Percentiles rank a stretch among this genome's conserved stretches.
These are phyloP conservation scores for Tinamus guttatus DNA, from an alignment of 2,113 vertebrate genomes.

Conservation along the genomic window DNA sequence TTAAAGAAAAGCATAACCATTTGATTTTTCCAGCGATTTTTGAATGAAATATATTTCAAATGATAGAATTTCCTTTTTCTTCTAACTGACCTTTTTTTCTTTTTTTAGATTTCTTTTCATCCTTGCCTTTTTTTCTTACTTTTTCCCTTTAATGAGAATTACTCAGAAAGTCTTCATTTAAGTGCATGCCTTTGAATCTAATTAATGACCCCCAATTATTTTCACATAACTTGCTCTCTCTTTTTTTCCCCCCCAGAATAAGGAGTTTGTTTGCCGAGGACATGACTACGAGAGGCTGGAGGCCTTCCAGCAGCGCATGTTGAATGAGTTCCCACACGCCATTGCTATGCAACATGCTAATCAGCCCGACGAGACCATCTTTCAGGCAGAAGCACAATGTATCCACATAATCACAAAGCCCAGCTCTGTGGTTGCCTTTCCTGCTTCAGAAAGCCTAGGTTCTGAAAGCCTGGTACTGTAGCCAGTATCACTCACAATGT, in stretches of 20 bases:
- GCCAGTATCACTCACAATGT: background rate
- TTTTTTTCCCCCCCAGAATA: slow-evolving; percentile 84
- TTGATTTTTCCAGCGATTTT: background rate
- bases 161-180: background rate
- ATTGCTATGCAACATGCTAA: slow-evolving; percentile 99
- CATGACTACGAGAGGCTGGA: slow-evolving; percentile 98
- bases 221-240: background rate
- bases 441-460: background rate
- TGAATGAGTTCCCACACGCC: slow-evolving; percentile 97
- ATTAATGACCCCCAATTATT: background rate
- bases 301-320: slow-evolving; percentile 98
- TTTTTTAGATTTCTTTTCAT: background rate
- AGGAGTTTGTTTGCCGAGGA: slow-evolving; percentile 98
- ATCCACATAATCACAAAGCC: slow-evolving; percentile 78
- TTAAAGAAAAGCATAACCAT: background rate
- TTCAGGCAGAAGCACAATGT: slow-evolving; percentile 98
- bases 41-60: background rate
- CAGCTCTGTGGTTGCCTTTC: background rate
- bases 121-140: background rate
- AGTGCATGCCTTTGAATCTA: background rate
- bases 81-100: background rate
- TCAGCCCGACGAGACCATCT: slow-evolving; percentile 98
- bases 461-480: background rate
- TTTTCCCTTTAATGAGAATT: background rate
- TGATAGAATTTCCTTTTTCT: background rate